Evolutionary conservation across 2,888 invertebrate species (phyloP), one percentile per base, ranked within the genome.

Genomic region (Cyclophora albipunctata): DNA sequence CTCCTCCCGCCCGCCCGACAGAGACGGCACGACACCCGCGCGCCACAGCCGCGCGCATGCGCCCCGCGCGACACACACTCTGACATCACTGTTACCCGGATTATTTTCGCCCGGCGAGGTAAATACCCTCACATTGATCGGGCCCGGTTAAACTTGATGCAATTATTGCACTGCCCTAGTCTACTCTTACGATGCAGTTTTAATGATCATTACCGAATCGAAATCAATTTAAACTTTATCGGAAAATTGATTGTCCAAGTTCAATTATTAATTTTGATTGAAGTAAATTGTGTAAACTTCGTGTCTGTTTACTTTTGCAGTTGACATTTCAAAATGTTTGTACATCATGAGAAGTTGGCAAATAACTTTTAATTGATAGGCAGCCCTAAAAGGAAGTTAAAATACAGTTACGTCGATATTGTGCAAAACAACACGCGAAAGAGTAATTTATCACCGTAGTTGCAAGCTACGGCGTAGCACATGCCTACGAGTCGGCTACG

Each of bases 111-210:
- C 83, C 82, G 81, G 77, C 84, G 87, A 86, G 87, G 87, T 88
- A 88, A 87, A 87, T 87, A 88, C 86, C 87, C 87, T 85, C 85
- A 81, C 83, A 88, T 88, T 86, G 87, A 87, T 88, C 87, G 84
- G 67, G 73, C 79, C 82, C 79, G 81, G 84, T 84, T 85, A 83
- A 84, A 86, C 82, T 85, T 81, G 76, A 84, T 87, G 87, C 87
- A 88, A 85, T 86, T 83, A 87, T 86, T 86, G 87, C 87, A 87
- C 81, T 84, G 84, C 67, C 84, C 84, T 78, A 84, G 77, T 82
- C 84, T 78, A 84, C 77, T 82, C 77, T 75, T 77, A 66, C 71
- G 69, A 73, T 81, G 81, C 81, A 78, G 70, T 71, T 77, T 76
- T 78, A 70, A 71, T 69, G 67, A 63, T 60, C 53, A 41, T 58